Base-by-base conservation (phyloP, 2,113 vertebrate species). In the Myrmecophaga tridactyla region DNA sequence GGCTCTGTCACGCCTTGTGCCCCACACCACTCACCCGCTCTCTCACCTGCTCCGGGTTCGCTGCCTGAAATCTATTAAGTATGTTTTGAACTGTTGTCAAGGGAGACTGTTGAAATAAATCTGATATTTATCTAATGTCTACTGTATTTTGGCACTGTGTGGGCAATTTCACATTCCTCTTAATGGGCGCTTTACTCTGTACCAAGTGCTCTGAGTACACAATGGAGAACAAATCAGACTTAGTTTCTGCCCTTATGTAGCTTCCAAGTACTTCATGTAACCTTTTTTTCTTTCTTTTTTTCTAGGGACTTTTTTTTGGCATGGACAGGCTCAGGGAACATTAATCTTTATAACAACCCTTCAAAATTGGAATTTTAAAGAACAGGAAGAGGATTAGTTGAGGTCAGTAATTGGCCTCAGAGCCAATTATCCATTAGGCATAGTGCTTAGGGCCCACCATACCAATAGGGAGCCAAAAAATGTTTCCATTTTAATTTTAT, bases 401-500 rank as follows among this genome's bases (percentile, higher is more conserved):
- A 95, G 51, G 36, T 75, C 31, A 93, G 51, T 70, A 86, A 80
- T 62, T 89, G 70, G 18, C 14, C 27, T 20, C 43, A 91, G 86
- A 95, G 58, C 58, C 58, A 62, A 83, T 96, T 75, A 90, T 36
- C 63, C 46, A 9, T 67, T 89, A 82, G 39, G 83, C 39, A 85
- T 4, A 76, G 20, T 60, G 23, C 39, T 72, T 75, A 86, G 18
- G 65, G n/a, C 51, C 34, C 67, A 62, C 27, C 15, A 56, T 80
- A 65, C 43, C 58, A 80, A 43, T 0, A 81, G 65, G 20, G 41
- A 31, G 46, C 46, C 10, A 67, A 43, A 81, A 80, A 73, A 80
- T 84, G 25, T 94, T 88, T 67, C 86, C 48, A 93, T 41, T 67
- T 91, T 87, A 69, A 78, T 78, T n/a, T 92, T 86, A 15, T 94